A percentile compares a stretch with the other conserved stretches of the same genome.
phyloP scores from a whole-genome alignment of 2,797 vertebrate species.

The Rhinichthys osculus region DNA sequence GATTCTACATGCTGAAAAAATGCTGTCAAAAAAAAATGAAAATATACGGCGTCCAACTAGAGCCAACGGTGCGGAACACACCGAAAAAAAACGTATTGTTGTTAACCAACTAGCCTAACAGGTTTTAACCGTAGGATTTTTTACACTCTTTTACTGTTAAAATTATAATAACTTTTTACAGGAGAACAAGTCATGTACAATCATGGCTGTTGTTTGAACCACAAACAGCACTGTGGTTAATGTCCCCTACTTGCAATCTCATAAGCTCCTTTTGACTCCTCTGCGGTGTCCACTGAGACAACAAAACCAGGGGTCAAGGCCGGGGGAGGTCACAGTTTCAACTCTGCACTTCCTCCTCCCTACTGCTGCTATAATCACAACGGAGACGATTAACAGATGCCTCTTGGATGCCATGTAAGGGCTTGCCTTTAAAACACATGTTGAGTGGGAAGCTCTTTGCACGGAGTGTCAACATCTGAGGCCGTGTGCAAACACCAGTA shows the following conservation, averaged over 20 bases:
- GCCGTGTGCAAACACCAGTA: conserved; percentile 41
- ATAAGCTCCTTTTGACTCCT: not conserved
- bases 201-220: conserved; percentile 2
- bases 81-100: no score
- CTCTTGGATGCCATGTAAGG: conserved; percentile 36
- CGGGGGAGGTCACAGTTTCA: conserved; percentile 9
- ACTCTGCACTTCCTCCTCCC: conserved; percentile 45
- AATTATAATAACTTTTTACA: not conserved
- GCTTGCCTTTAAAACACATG: conserved; percentile 29
- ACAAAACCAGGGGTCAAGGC: not conserved
- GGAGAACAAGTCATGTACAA: not conserved
- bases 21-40: no score
- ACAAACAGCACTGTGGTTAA: not conserved
- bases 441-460: conserved; percentile 33
- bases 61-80: no score
- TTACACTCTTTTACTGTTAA: not conserved
- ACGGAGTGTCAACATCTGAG: conserved; percentile 31
- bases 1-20: no score
- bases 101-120: not conserved
- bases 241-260: conserved; percentile 6
- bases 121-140: not conserved
- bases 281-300: conserved; percentile 3
- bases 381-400: conserved; percentile 47
- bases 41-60: no score
- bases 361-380: conserved; percentile 40